Conservation (phyloP, 2,113 vertebrate genomes). For the Chroicocephalus ridibundus region DNA sequence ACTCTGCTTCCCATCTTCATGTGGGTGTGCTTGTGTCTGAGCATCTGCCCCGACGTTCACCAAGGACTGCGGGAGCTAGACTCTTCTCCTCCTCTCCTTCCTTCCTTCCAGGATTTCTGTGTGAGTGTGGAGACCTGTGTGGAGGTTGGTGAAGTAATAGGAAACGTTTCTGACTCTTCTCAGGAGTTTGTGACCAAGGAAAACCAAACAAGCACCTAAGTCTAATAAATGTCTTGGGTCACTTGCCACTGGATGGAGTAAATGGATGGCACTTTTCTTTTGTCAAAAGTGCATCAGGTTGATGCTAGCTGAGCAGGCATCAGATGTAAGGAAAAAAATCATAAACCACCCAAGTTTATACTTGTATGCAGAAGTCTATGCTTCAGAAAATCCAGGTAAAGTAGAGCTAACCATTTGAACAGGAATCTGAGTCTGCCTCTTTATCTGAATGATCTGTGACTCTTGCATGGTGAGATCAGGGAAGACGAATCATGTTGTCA, state of each 20-base stretch:
- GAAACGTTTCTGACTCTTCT: background rate
- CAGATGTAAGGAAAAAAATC: background rate
- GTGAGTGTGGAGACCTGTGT: background rate
- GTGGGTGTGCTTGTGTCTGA: background rate
- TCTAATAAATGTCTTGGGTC: background rate
- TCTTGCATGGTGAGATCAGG: background rate
- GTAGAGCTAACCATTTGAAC: background rate
- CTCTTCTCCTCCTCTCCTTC: background rate
- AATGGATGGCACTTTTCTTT: background rate
- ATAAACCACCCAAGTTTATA: background rate
- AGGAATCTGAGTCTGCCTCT: background rate
- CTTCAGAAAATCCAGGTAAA: background rate
- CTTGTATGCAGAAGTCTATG: background rate
- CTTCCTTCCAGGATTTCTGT: background rate
- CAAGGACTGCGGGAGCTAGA: background rate
- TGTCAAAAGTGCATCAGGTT: background rate
- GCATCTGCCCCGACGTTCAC: fast-evolving
- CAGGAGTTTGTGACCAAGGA: background rate
- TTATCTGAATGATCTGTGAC: background rate
- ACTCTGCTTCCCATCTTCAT: background rate
- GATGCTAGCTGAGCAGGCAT: background rate
- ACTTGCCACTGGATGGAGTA: background rate
- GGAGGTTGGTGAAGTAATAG: background rate
- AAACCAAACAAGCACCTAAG: background rate
- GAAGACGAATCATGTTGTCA: background rate